Conservation (phyloP, 2,797 vertebrate genomes). For the Leuciscus waleckii region DNA sequence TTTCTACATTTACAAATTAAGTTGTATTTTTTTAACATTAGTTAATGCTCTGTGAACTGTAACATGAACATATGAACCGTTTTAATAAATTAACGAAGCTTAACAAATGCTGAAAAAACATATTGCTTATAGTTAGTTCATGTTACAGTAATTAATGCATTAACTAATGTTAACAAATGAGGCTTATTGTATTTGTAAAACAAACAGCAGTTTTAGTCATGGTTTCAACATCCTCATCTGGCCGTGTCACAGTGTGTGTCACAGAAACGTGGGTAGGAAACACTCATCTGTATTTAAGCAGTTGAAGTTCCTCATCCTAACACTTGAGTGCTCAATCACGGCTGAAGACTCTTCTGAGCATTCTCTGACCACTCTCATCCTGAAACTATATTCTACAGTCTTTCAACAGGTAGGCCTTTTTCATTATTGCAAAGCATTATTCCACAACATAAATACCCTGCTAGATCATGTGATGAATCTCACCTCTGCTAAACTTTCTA, state of each 20-base stretch:
- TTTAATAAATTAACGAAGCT: neutral
- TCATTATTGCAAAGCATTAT: too few species aligned
- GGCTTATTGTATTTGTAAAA: neutral
- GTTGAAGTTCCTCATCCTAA: neutral
- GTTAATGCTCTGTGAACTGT: neutral
- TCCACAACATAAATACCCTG: neutral
- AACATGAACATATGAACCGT: neutral
- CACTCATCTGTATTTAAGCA: slow-evolving; percentile 23
- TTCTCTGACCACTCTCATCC: neutral
- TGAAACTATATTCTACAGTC: neutral
- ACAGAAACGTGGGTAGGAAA: neutral
- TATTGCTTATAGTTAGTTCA: neutral
- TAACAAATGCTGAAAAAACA: neutral
- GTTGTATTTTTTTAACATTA: neutral
- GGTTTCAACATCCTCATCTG: slow-evolving; percentile 4
- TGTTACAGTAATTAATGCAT: neutral
- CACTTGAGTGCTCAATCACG: neutral
- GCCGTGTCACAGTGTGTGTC: neutral
- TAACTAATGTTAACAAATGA: neutral
- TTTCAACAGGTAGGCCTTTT: slow-evolving; percentile 20
- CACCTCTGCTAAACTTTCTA: too few species aligned
- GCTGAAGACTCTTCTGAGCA: neutral
- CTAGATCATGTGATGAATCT: too few species aligned
- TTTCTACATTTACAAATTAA: neutral
- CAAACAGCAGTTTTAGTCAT: neutral